Conservation (phyloP, 2,888 invertebrate species). For the Drosophila mayaguana region DNA sequence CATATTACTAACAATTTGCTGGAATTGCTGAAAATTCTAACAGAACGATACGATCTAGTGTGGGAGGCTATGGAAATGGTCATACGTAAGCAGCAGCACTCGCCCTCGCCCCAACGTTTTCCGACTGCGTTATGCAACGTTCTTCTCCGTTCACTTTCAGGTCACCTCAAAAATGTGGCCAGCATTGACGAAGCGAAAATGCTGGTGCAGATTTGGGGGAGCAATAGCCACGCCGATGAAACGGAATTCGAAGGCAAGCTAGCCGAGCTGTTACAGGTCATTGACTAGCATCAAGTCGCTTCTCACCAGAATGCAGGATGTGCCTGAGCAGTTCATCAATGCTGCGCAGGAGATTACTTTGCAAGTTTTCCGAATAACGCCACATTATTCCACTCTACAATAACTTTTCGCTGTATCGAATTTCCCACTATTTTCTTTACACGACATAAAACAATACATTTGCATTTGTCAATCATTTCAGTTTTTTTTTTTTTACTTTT, state of each 20-base stretch:
- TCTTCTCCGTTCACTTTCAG: conserved; percentile 9
- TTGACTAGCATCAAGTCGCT: neutral
- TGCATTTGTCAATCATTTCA: conserved; percentile 10
- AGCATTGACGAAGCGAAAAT: conserved; percentile 2
- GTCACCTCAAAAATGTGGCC: conserved; percentile 3
- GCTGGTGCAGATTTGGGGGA: conserved; percentile 24
- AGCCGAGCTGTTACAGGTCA: neutral
- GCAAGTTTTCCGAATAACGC: too few species aligned
- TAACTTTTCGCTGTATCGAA: too few species aligned
- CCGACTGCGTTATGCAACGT: too few species aligned
- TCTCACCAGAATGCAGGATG: neutral
- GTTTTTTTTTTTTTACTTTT: conserved; percentile 52
- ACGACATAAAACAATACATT: neutral
- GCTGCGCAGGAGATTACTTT: too few species aligned
- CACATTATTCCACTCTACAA: too few species aligned
- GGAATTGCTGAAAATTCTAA: conserved; percentile 38
- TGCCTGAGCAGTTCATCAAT: neutral
- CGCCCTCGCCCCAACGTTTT: too few species aligned
- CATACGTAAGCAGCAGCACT: conserved; percentile 40
- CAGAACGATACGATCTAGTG: conserved; percentile 49
- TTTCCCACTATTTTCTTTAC: too few species aligned
- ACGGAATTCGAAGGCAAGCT: conserved; percentile 29
- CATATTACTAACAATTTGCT: conserved; percentile 15
- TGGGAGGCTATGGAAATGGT: conserved; percentile 69
- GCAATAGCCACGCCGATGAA: conserved; percentile 42